A percentile compares a stretch with the other conserved stretches of the same genome.
Evolutionary conservation across 2,888 invertebrate species (phyloP).

Genomic region (Nymphalis polychloros): DNA sequence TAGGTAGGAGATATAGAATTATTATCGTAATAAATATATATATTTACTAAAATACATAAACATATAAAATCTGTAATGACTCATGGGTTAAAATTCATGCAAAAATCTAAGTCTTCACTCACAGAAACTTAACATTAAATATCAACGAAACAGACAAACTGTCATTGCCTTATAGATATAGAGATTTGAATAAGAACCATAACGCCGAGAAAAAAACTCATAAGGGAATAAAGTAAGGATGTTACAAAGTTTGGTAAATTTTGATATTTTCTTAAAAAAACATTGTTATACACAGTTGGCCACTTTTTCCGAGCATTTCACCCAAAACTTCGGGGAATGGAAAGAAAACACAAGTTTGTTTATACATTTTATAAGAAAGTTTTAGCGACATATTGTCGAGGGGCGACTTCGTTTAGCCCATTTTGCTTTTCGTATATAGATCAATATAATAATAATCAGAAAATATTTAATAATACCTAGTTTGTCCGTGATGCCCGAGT

Average conservation of each 20-base stretch:
- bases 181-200: neutral
- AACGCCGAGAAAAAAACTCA: neutral
- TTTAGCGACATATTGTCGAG: slow-evolving; percentile 37
- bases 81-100: neutral
- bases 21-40: too few relatives aligned
- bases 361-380: slow-evolving; percentile 37
- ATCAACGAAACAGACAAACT: too few relatives aligned
- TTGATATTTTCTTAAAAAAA: slow-evolving; percentile 11
- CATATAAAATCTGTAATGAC: too few relatives aligned
- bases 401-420: slow-evolving; percentile 33
- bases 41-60: neutral
- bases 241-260: slow-evolving; percentile 1
- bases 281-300: slow-evolving; percentile 22
- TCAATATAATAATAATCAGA: slow-evolving; percentile 22
- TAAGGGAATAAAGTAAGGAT: slow-evolving; percentile 2
- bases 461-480: neutral
- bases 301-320: slow-evolving; percentile 23
- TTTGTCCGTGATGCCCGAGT: too few relatives aligned
- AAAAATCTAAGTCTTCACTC: too few relatives aligned
- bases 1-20: too few relatives aligned
- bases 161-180: neutral
- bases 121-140: too few relatives aligned
- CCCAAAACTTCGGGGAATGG: slow-evolving; percentile 32
- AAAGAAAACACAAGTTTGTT: slow-evolving; percentile 40
- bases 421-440: slow-evolving; percentile 32